Base-by-base conservation (phyloP, 1,140 invertebrate genomes). In the Orius insidiosus region DNA sequence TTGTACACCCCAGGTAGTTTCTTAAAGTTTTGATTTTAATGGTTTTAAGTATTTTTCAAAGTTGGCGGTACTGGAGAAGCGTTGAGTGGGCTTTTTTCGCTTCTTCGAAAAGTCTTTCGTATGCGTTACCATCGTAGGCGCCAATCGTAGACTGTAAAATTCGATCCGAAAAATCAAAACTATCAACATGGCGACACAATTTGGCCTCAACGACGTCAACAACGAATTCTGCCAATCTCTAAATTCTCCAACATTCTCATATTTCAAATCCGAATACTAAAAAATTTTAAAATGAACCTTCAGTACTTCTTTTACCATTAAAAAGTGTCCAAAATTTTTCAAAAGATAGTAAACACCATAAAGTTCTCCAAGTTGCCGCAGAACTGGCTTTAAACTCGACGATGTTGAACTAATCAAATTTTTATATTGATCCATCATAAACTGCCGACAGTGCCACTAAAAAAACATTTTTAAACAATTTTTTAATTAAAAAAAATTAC, bases 91-190 rank as follows among this genome's bases (percentile, higher is more conserved):
- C 84, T 87, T 56, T 82, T 80, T 56, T 78, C 70, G 88, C 85
- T 55, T 81, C 87, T 40, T 82, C 74, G 56, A 81, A 88, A 6
- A 96, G 66, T 47, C 84, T 74, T 57, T 89, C 76, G 60, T 95
- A 96, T 1, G 92, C 89, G 51, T 85, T 75, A 2, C 92, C 90
- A 63, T 96, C 90, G 56, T 80, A 89, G 5, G 80, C 71, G 1
- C 90, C 90, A 1, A 95, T 61, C 1, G 84, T 75, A 9, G 88
- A 94, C 14, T 70, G 66, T 8, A 95, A 62, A 33, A 88, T 72
- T 52, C 78, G 73, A 60, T 95, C 90, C 24, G 74, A 68, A 37
- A 89, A 71, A 62, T 93, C 87, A 56, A 94, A 96, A 3, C 82
- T 76, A 60, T 96, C 90, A 0, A 94, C 89, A 8, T 65, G 5